phyloP scores from a whole-genome alignment of 2,888 invertebrate genomes.

The Cartodere bifasciata region DNA sequence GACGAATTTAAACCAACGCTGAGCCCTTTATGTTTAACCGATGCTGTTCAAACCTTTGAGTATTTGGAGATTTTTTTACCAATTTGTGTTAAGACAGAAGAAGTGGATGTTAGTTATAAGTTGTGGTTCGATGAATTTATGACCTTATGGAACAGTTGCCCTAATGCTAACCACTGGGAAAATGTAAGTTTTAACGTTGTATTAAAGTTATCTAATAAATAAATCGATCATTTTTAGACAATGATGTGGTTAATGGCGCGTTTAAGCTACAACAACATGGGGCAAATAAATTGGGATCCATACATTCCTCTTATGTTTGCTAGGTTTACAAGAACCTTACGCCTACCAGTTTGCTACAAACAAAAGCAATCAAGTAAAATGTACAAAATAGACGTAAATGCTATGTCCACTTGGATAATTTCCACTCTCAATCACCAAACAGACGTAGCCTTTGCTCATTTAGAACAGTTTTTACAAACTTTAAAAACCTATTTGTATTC shows the following conservation, averaged over 20 bases:
- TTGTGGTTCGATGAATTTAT: conserved; percentile 73
- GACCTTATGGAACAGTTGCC: conserved; percentile 64
- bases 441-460: conserved; percentile 49
- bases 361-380: conserved; percentile 45
- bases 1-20: conserved; percentile 69
- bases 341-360: conserved; percentile 67
- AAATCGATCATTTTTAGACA: conserved; percentile 41
- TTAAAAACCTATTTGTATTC: conserved; percentile 82
- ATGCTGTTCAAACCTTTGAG: conserved; percentile 40
- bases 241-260: conserved; percentile 62
- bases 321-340: conserved; percentile 56
- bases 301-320: conserved; percentile 67
- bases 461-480: conserved; percentile 68
- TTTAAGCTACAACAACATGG: conserved; percentile 61
- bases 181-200: conserved; percentile 32
- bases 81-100: conserved; percentile 47
- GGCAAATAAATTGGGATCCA: conserved; percentile 79
- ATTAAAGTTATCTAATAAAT: not conserved
- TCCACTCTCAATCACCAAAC: conserved; percentile 54
- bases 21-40: conserved; percentile 54
- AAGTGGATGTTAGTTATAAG: conserved; percentile 52
- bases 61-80: conserved; percentile 69
- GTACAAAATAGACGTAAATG: conserved; percentile 36
- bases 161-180: conserved; percentile 59
- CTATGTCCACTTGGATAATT: conserved; percentile 47